These are phyloP conservation scores for Caenorhabditis plicata DNA, from an alignment of 2,888 invertebrate genomes.

Conservation along the genomic window DNA sequence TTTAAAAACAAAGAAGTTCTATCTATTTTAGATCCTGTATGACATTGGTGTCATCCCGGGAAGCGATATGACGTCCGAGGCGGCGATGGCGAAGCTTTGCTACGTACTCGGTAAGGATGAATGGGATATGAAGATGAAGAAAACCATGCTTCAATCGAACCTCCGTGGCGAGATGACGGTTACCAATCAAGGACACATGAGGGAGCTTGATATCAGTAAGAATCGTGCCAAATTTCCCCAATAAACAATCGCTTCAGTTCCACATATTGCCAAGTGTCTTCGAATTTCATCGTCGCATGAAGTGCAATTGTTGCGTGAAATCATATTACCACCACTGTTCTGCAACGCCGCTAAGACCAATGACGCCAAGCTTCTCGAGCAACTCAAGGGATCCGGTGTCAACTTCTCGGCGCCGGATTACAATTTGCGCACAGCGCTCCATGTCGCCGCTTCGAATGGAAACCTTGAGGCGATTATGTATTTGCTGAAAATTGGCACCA, in stretches of 20 bases:
- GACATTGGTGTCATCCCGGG: constrained; percentile 79
- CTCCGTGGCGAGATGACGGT: constrained; percentile 80
- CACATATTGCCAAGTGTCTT: constrained; percentile 58
- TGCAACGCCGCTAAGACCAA: constrained; percentile 72
- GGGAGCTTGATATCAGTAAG: constrained; percentile 63
- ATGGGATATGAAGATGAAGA: constrained; percentile 67
- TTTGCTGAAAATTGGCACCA: constrained; percentile 79
- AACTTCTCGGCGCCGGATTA: constrained; percentile 77
- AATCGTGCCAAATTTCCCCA: not conserved
- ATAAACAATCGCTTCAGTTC: constrained; percentile 42
- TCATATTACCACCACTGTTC: constrained; percentile 76
- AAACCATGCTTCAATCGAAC: constrained; percentile 75
- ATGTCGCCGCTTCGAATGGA: constrained; percentile 79
- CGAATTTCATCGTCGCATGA: constrained; percentile 57
- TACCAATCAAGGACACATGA: constrained; percentile 39
- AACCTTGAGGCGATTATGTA: constrained; percentile 75
- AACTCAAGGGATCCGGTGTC: constrained; percentile 72
- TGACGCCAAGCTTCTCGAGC: constrained; percentile 60
- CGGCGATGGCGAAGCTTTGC: constrained; percentile 85
- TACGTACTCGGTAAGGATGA: constrained; percentile 81
- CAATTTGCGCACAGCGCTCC: constrained; percentile 79
- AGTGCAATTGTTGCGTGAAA: constrained; percentile 64
- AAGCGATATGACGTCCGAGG: constrained; percentile 88
- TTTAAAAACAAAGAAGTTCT: not conserved
- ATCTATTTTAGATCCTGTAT: constrained; percentile 69